Evolutionary conservation across 1,140 invertebrate species (phyloP).

Genomic region (Hyles euphorbiae): DNA sequence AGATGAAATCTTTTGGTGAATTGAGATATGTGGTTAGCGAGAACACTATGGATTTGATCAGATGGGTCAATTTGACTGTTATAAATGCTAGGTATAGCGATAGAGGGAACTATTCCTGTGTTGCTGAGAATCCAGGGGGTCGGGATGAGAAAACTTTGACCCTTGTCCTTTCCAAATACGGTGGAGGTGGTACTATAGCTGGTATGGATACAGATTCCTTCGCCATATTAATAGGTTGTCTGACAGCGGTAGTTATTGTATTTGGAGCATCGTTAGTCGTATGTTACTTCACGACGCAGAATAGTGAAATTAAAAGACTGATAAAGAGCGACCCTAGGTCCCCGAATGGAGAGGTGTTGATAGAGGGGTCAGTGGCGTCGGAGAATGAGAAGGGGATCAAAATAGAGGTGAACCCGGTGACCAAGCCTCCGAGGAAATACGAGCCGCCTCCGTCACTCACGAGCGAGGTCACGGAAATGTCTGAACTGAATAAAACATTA

Average conservation of each 20-base stretch:
- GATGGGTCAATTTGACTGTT: conserved; percentile 88
- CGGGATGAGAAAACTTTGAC: conserved; percentile 84
- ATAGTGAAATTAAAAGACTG: conserved; percentile 75
- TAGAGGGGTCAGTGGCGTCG: conserved; percentile 75
- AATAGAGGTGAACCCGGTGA: conserved; percentile 85
- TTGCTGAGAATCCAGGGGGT: conserved; percentile 90
- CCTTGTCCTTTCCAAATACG: conserved; percentile 76
- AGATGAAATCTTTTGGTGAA: conserved; percentile 75
- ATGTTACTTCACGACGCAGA: conserved; percentile 80
- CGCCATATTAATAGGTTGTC: conserved; percentile 72
- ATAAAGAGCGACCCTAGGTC: conserved; percentile 78
- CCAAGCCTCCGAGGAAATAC: conserved; percentile 82
- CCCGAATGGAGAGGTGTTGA: conserved; percentile 77
- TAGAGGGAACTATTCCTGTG: conserved; percentile 90
- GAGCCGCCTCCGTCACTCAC: conserved; percentile 80
- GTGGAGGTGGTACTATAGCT: conserved; percentile 60
- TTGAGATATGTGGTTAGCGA: conserved; percentile 72
- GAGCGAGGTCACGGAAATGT: conserved; percentile 83
- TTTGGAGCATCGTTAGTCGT: conserved; percentile 78
- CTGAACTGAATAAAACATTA: conserved; percentile 86
- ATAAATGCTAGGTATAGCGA: conserved; percentile 83
- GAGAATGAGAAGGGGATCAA: conserved; percentile 87
- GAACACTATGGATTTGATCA: conserved; percentile 70
- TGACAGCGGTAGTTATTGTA: conserved; percentile 75
- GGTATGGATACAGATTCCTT: conserved; percentile 68